Evolutionary conservation across 2,113 vertebrate genomes (phyloP).

Genomic region (Ictidomys tridecemlineatus): DNA sequence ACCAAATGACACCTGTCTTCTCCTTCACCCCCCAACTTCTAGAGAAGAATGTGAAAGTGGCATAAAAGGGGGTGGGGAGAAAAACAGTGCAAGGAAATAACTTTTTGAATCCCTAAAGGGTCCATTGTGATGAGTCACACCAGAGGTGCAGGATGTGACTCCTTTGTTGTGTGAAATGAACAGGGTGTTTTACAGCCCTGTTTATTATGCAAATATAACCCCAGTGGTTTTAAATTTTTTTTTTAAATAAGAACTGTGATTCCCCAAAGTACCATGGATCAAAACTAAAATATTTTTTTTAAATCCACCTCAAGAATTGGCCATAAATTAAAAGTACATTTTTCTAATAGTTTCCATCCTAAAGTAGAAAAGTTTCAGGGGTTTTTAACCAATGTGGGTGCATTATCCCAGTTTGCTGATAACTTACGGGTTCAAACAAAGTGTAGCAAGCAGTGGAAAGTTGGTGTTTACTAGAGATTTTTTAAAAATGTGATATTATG

Average conservation of each 20-base stretch:
- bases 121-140: background rate
- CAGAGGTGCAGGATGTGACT: background rate
- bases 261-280: background rate
- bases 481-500: background rate
- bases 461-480: background rate
- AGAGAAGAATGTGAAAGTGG: background rate
- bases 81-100: background rate
- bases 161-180: background rate
- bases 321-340: background rate
- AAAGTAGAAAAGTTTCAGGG: background rate
- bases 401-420: background rate
- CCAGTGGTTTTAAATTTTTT: no score
- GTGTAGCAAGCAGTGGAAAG: background rate
- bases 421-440: background rate
- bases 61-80: background rate
- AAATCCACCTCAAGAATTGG: background rate
- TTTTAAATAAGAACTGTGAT: background rate
- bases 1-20: background rate
- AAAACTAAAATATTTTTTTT: background rate
- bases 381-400: background rate
- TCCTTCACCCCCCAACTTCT: background rate
- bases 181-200: background rate
- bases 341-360: slow-evolving; percentile 1
- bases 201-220: background rate
- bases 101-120: background rate